Percentiles rank a stretch among this genome's conserved stretches.
Conservation (phyloP, 2,888 invertebrate genomes). For the Amaurobius ferox region DNA sequence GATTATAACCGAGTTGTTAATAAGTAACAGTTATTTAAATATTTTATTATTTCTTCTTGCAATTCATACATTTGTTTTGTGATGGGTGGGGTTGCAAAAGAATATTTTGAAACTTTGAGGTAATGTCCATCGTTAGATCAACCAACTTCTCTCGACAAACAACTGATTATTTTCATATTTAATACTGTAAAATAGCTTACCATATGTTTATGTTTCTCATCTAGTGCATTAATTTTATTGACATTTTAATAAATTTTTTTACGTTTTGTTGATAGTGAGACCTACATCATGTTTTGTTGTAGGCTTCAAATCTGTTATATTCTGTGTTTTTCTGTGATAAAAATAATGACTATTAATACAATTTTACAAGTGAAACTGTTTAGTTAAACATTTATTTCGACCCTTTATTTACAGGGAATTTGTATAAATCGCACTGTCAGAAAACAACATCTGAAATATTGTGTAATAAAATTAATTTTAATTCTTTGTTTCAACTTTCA, state of each 20-base stretch:
- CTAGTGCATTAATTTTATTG: background rate
- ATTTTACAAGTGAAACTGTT: background rate
- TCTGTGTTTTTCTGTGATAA: constrained; percentile 22
- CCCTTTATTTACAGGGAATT: background rate
- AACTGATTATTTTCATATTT: no score
- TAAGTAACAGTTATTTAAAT: no score
- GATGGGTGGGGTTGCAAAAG: no score
- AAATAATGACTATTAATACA: constrained; percentile 3
- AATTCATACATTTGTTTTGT: no score
- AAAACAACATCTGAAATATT: background rate
- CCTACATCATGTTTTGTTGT: constrained; percentile 1
- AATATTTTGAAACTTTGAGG: no score
- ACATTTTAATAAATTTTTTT: constrained; percentile 9
- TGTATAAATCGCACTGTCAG: background rate
- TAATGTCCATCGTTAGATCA: no score
- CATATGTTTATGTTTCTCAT: no score
- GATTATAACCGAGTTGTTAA: no score
- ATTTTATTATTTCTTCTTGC: no score
- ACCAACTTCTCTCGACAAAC: no score
- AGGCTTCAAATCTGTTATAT: constrained; percentile 4
- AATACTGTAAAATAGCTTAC: no score
- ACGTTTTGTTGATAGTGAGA: constrained; percentile 4
- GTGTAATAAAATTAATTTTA: constrained; percentile 16
- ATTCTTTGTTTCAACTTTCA: background rate
- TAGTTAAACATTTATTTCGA: background rate